Evolutionary conservation across 1,140 invertebrate genomes (phyloP), one percentile per base, ranked within the genome.

Genomic region (Pogonus chalceus): DNA sequence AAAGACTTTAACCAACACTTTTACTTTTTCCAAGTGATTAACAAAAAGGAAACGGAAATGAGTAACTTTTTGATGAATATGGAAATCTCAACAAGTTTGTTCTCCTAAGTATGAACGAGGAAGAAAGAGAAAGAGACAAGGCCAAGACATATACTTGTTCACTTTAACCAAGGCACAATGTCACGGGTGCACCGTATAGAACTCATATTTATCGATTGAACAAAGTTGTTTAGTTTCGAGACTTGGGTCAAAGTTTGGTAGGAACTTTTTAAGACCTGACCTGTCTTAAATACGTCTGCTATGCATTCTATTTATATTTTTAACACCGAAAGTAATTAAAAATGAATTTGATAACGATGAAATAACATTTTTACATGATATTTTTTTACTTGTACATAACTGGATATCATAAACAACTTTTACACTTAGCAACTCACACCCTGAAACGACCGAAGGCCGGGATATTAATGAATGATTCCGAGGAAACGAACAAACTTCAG

Each of bases 371-470:
- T n/a, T n/a, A n/a, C n/a, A n/a, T n/a, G n/a, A n/a, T n/a, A n/a
- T n/a, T n/a, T n/a, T n/a, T n/a, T n/a, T n/a, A n/a, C n/a, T n/a
- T n/a, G n/a, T n/a, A n/a, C n/a, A n/a, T n/a, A n/a, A n/a, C n/a
- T n/a, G n/a, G n/a, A n/a, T n/a, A n/a, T n/a, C n/a, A n/a, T 31
- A 31, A 31, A 14, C 14, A 4, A 7, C 26, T 31, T 14, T 31
- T 31, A 7, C 26, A 7, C 26, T 31, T 7, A 31, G 7, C 14
- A 4, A 31, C 26, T 31, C 26, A 31, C 26, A 7, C 26, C 4
- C 14, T 55, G 54, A 53, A 61, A 64, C 62, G 62, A 59, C 59
- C 56, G 58, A 59, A 58, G 61, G 62, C 64, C 14, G 26, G 26
- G 26, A 31, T 31, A 31, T 31, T 31, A 31, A 31, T 31, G 26